phyloP scores from a whole-genome alignment of 2,888 invertebrate species.

The Phyllotreta cruciferae region DNA sequence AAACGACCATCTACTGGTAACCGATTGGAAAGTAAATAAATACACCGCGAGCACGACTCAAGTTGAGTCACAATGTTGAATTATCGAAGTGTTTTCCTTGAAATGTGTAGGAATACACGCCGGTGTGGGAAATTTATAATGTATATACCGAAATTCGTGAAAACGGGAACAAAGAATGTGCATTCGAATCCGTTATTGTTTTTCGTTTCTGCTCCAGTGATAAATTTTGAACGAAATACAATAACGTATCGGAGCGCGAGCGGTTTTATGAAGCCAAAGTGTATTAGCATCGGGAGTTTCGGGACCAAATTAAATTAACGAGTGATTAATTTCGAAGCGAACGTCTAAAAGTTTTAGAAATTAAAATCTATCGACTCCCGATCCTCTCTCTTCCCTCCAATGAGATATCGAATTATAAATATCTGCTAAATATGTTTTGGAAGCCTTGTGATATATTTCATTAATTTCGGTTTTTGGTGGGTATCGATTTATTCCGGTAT shows the following conservation, averaged over 20 bases:
- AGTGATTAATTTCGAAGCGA: constrained; percentile 42
- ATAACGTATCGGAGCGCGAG: constrained; percentile 35
- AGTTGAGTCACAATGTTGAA: too few relatives aligned
- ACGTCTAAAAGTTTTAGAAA: constrained; percentile 47
- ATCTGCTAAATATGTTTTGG: constrained; percentile 44
- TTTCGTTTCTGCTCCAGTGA: constrained; percentile 24
- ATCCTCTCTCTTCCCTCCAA: constrained; percentile 47
- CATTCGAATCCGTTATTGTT: too few relatives aligned
- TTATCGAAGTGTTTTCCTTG: too few relatives aligned
- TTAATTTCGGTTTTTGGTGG: constrained; percentile 38
- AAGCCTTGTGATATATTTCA: constrained; percentile 44
- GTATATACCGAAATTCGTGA: too few relatives aligned
- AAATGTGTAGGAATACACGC: too few relatives aligned
- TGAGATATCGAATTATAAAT: constrained; percentile 49
- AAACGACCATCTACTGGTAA: constrained; percentile 18
- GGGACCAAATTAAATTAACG: constrained; percentile 41
- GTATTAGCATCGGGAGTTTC: constrained; percentile 41
- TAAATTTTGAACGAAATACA: constrained; percentile 35
- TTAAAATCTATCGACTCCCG: constrained; percentile 51
- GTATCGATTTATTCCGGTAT: constrained; percentile 31
- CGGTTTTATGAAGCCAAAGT: constrained; percentile 40
- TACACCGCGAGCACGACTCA: constrained; percentile 15
- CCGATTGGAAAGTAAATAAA: constrained; percentile 32
- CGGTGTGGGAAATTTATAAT: too few relatives aligned
- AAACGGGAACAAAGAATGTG: too few relatives aligned